phyloP scores from a whole-genome alignment of 2,113 vertebrate species.

The Pycnonotus jocosus region DNA sequence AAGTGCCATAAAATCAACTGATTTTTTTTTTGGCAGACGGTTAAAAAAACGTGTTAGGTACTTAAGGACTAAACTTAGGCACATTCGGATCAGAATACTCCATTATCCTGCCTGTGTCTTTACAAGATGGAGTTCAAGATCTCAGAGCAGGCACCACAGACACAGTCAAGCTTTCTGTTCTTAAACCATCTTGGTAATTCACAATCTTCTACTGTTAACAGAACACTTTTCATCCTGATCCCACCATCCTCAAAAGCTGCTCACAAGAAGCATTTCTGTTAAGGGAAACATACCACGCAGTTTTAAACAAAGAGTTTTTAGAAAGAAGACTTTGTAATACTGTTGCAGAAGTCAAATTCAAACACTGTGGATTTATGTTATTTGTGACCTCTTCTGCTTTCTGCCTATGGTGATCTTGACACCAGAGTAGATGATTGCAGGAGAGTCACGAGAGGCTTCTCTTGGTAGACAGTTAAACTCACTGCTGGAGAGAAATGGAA shows the following conservation, averaged over 20 bases:
- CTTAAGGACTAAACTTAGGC: neutral
- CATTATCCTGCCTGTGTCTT: neutral
- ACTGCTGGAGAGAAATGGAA: neutral
- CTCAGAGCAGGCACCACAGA: neutral
- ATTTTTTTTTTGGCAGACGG: neutral
- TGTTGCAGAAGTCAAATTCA: neutral
- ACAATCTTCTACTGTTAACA: neutral
- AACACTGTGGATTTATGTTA: neutral
- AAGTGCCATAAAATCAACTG: neutral
- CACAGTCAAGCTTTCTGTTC: neutral
- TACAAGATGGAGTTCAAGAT: neutral
- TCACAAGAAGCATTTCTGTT: neutral
- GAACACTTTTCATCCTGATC: neutral
- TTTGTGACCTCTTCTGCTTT: neutral
- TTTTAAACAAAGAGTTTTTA: neutral
- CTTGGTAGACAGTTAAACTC: neutral
- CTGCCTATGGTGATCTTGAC: neutral
- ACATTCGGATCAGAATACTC: neutral
- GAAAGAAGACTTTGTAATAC: neutral
- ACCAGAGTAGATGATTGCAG: neutral
- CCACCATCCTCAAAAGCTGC: neutral
- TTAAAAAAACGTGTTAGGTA: neutral
- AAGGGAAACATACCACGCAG: neutral
- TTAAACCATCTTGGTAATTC: neutral
- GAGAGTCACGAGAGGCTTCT: neutral